These are phyloP conservation scores for Halcyon badia DNA, from an alignment of 2,797 vertebrate species.

Conservation along the genomic window DNA sequence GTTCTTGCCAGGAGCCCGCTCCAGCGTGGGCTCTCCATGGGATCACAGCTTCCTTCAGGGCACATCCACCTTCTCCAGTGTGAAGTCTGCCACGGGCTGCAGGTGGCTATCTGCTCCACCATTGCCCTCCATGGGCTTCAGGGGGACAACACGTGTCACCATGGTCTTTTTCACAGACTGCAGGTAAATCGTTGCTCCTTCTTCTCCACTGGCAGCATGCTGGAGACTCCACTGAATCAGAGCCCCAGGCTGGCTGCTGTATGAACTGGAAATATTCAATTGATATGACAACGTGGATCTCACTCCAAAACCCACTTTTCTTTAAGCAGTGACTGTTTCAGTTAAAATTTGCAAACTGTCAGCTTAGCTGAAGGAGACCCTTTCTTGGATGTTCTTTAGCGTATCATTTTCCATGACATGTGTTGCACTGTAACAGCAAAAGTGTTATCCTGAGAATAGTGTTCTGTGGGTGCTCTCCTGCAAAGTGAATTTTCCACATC, in stretches of 20 bases:
- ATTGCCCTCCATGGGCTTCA: not conserved
- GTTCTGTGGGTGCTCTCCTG: not conserved
- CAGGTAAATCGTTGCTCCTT: not conserved
- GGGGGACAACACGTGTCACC: fast-evolving
- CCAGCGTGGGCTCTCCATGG: fast-evolving
- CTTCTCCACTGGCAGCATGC: not conserved
- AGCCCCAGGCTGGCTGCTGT: not conserved
- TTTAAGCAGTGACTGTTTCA: not conserved
- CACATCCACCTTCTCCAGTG: not conserved
- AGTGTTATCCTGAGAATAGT: not conserved
- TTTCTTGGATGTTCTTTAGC: constrained; percentile 22
- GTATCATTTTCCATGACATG: constrained; percentile 24
- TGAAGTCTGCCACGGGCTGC: not conserved
- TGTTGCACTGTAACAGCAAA: not conserved
- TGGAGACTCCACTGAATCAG: not conserved
- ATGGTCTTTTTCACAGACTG: not conserved
- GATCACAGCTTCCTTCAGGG: not conserved
- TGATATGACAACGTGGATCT: not conserved
- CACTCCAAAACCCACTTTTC: not conserved
- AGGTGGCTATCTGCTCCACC: not conserved
- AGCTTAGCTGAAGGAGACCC: not conserved
- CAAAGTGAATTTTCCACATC: constrained; percentile 4
- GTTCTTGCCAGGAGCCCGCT: not conserved
- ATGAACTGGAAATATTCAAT: not conserved
- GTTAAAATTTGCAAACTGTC: not conserved